A percentile compares a stretch with the other conserved stretches of the same genome.
Conservation (phyloP, 1,140 invertebrate genomes). For the Aleiodes sp. region DNA sequence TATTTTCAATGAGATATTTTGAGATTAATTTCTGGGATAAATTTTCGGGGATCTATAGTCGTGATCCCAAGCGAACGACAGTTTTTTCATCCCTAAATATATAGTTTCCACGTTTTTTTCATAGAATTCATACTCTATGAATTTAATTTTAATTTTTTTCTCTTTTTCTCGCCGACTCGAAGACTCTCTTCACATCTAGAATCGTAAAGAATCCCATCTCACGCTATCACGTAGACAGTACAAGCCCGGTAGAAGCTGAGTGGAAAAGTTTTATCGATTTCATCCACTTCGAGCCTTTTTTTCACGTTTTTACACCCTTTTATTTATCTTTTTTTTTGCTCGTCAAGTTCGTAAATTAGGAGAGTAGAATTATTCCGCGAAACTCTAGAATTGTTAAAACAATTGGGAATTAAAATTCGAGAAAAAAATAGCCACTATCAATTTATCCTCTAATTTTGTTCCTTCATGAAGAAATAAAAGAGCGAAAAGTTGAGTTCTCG, state of each 20-base stretch:
- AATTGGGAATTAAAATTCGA: too few species aligned
- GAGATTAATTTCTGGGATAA: too few species aligned
- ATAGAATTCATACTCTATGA: neutral
- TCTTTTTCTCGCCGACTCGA: neutral
- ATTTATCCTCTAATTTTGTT: too few species aligned
- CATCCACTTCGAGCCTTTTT: constrained; percentile 19
- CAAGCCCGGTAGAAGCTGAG: constrained; percentile 14
- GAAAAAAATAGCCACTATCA: too few species aligned
- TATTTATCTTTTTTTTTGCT: neutral
- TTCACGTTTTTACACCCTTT: constrained; percentile 10
- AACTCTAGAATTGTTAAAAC: neutral
- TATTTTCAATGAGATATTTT: too few species aligned
- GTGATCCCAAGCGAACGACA: too few species aligned
- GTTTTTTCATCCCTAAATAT: neutral
- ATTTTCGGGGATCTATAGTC: too few species aligned
- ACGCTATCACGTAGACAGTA: constrained; percentile 18
- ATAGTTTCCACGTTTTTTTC: neutral
- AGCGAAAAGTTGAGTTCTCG: neutral
- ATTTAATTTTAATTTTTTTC: constrained; percentile 10
- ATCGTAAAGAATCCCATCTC: constrained; percentile 19
- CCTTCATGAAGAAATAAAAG: neutral
- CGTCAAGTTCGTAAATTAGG: constrained; percentile 18
- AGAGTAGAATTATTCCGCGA: neutral
- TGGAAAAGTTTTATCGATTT: constrained; percentile 30
- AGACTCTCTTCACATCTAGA: constrained; percentile 10